Percentiles rank a stretch among this genome's conserved stretches.
phyloP scores from a whole-genome alignment of 2,113 vertebrate species.

The Eptesicus fuscus region DNA sequence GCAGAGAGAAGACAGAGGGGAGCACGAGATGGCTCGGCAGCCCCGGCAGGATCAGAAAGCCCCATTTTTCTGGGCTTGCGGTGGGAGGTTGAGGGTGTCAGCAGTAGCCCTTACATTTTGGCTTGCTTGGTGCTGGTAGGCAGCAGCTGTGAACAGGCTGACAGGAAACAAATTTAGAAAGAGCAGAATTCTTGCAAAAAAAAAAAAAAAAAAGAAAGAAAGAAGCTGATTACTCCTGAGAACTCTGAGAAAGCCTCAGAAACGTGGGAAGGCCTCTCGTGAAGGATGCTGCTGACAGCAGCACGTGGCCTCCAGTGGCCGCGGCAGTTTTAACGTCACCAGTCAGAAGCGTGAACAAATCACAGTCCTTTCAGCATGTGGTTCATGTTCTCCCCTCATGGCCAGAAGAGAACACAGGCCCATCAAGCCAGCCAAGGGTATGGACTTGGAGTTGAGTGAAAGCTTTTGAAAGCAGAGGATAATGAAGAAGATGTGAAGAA shows the following conservation, averaged over 20 bases:
- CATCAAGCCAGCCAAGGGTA: background rate
- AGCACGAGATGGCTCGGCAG: background rate
- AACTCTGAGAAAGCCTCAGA: background rate
- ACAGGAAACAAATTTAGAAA: slow-evolving; percentile 22
- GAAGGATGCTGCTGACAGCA: slow-evolving; percentile 45
- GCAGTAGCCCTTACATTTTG: background rate
- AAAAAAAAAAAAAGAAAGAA: background rate
- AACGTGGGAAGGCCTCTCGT: background rate
- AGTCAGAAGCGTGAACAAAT: background rate
- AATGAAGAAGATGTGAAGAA: background rate
- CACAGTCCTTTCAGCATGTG: background rate
- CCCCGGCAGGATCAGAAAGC: fast-evolving
- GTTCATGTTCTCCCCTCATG: background rate
- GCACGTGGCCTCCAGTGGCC: background rate
- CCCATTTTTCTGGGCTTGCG: background rate
- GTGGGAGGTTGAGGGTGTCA: background rate
- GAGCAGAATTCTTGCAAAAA: slow-evolving; percentile 8
- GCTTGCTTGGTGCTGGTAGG: background rate
- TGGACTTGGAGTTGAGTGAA: background rate
- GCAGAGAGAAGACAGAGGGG: background rate
- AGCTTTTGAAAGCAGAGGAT: background rate
- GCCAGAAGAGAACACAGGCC: background rate
- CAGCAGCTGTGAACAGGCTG: slow-evolving; percentile 12
- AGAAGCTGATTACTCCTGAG: background rate
- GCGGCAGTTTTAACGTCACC: background rate